phyloP scores from a whole-genome alignment of 2,113 vertebrate genomes.

The Pterophyllum scalare region DNA sequence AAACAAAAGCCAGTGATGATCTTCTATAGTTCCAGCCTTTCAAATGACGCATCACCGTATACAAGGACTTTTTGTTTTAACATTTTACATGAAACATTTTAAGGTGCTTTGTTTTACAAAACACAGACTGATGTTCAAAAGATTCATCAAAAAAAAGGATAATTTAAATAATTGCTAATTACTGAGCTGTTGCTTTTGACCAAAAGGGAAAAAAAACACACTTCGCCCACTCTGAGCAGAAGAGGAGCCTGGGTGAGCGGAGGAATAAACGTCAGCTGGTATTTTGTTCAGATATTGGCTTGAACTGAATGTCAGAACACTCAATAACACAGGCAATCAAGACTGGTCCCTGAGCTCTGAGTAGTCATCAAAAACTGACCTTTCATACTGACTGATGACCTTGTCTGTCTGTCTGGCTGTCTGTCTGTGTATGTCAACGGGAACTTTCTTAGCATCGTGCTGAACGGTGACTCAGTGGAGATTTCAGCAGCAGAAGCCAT shows the following conservation, averaged over 20 bases:
- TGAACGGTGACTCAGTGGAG: slow-evolving; percentile 5
- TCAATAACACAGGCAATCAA: slow-evolving; percentile 54
- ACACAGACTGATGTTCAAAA: background rate
- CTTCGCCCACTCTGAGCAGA: background rate
- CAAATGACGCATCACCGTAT: background rate
- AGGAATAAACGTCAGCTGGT: slow-evolving; percentile 18
- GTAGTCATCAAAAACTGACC: slow-evolving; percentile 53
- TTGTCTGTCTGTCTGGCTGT: background rate
- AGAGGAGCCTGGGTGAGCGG: background rate
- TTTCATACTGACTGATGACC: slow-evolving; percentile 22
- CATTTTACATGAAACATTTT: background rate
- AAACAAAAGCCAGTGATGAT: background rate
- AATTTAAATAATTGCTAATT: background rate
- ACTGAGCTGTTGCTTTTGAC: background rate
- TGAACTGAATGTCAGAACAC: slow-evolving; percentile 57
- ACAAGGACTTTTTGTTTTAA: background rate
- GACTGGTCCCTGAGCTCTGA: background rate
- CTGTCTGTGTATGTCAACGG: background rate
- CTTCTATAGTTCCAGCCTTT: background rate
- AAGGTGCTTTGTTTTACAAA: background rate
- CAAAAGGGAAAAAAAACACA: background rate
- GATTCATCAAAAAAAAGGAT: background rate
- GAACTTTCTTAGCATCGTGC: background rate
- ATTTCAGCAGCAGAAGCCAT: slow-evolving; percentile 26
- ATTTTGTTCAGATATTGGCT: slow-evolving; percentile 29